phyloP scores from a whole-genome alignment of 1,140 invertebrate genomes.

The Pogonomyrmex barbatus region DNA sequence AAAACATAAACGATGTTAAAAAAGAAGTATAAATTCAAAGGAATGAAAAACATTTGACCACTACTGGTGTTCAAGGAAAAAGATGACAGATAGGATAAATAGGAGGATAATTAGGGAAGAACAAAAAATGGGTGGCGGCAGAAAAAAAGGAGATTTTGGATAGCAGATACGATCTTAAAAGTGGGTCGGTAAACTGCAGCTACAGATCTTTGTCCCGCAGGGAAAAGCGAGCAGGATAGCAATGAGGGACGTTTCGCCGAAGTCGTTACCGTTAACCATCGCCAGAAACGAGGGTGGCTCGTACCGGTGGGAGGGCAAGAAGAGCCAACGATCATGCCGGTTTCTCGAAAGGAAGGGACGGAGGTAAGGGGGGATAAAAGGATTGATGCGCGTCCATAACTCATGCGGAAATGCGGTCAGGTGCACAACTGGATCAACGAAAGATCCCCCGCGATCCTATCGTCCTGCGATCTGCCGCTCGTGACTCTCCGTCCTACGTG shows the following conservation, averaged over 20 bases:
- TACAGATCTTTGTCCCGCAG: slow-evolving; percentile 60
- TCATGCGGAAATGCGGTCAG: slow-evolving; percentile 83
- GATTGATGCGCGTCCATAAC: slow-evolving; percentile 79
- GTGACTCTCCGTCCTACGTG: slow-evolving; percentile 72
- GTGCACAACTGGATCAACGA: slow-evolving; percentile 83
- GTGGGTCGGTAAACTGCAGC: slow-evolving; percentile 68
- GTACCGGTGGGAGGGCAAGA: slow-evolving; percentile 46
- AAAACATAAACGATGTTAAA: neutral
- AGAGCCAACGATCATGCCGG: slow-evolving; percentile 29
- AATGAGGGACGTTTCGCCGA: slow-evolving; percentile 68
- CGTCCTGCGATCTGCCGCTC: slow-evolving; percentile 75
- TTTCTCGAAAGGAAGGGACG: neutral
- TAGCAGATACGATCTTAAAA: slow-evolving; percentile 70
- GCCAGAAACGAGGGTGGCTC: slow-evolving; percentile 67
- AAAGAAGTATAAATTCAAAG: neutral
- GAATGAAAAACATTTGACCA: neutral
- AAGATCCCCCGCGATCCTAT: slow-evolving; percentile 76
- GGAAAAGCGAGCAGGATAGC: slow-evolving; percentile 70
- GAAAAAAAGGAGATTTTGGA: slow-evolving; percentile 36
- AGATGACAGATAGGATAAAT: neutral
- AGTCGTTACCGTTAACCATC: slow-evolving; percentile 70
- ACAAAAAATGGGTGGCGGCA: neutral
- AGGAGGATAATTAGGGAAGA: neutral
- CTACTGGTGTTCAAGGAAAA: neutral
- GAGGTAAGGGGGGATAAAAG: slow-evolving; percentile 53